Conservation (phyloP, 2,113 vertebrate genomes). For the Leuciscus idus region DNA sequence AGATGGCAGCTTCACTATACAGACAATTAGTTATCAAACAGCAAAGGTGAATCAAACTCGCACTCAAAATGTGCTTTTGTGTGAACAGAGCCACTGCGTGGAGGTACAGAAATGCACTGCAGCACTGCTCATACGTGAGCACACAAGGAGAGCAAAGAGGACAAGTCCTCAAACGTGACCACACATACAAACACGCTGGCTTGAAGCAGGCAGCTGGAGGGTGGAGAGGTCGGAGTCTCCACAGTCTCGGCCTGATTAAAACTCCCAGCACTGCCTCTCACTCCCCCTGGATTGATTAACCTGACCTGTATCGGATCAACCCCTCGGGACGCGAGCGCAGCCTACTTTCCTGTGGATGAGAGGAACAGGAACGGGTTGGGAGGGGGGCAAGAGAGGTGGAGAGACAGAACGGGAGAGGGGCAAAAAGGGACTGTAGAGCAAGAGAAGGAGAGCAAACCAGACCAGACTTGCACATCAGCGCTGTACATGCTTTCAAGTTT, state of each 20-base stretch:
- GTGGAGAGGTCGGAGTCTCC: constrained; percentile 54
- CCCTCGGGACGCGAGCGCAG: constrained; percentile 38
- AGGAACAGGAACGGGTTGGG: not conserved
- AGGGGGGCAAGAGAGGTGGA: not conserved
- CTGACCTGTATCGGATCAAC: constrained; percentile 60
- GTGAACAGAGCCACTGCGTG: no score
- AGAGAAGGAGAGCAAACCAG: constrained; percentile 3
- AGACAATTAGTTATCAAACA: not conserved
- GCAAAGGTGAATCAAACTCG: constrained; percentile 22
- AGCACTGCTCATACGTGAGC: not conserved
- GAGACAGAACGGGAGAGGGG: not conserved
- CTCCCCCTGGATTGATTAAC: constrained; percentile 62
- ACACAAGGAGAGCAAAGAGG: constrained; percentile 16
- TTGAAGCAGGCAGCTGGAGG: constrained; percentile 20
- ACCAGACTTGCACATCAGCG: constrained; percentile 22
- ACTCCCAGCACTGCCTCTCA: constrained; percentile 43
- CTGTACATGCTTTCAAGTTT: constrained; percentile 19
- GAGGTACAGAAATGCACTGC: not conserved
- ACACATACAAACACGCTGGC: constrained; percentile 36
- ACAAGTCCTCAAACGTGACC: constrained; percentile 39
- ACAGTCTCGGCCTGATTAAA: constrained; percentile 69
- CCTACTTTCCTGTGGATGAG: constrained; percentile 51
- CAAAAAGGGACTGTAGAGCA: not conserved
- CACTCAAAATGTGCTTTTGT: not conserved
- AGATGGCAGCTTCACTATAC: constrained; percentile 21